These are phyloP conservation scores for Biston stratarius DNA, from an alignment of 2,888 invertebrate species.

Conservation along the genomic window DNA sequence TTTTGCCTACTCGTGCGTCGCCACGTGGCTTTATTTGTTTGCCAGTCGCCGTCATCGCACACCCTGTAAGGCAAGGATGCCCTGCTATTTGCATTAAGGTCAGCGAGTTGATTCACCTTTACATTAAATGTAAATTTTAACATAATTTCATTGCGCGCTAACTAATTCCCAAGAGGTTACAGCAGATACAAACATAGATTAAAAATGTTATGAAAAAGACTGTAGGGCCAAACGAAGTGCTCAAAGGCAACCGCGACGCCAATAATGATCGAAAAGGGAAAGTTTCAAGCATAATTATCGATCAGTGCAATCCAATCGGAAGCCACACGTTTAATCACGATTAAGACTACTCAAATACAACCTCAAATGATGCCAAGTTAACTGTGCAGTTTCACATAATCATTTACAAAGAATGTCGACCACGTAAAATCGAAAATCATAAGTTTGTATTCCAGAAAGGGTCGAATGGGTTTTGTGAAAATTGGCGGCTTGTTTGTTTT, in stretches of 20 bases:
- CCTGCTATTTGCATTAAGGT: constrained; percentile 69
- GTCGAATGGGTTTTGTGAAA: constrained; percentile 56
- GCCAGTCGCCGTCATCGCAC: constrained; percentile 70
- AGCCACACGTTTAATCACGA: constrained; percentile 73
- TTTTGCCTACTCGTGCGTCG: constrained; percentile 70
- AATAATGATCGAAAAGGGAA: constrained; percentile 80
- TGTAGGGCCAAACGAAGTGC: constrained; percentile 53
- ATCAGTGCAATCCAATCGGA: constrained; percentile 66
- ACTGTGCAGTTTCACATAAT: constrained; percentile 44
- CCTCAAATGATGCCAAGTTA: constrained; percentile 53
- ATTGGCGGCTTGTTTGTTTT: constrained; percentile 76
- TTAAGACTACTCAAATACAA: constrained; percentile 60
- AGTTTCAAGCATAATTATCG: constrained; percentile 74
- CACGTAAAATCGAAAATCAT: constrained; percentile 42
- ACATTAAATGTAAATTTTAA: constrained; percentile 49
- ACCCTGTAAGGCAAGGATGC: constrained; percentile 75
- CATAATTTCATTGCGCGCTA: constrained; percentile 33
- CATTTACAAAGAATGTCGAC: constrained; percentile 39
- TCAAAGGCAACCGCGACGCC: constrained; percentile 53
- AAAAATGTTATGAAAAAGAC: constrained; percentile 43
- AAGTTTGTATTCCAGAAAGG: constrained; percentile 45
- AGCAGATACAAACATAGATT: constrained; percentile 36
- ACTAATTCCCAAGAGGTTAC: constrained; percentile 9
- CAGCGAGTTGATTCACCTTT: constrained; percentile 68
- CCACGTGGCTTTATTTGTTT: constrained; percentile 77